phyloP scores from a whole-genome alignment of 2,797 vertebrate genomes.

The Gorsachius magnificus region DNA sequence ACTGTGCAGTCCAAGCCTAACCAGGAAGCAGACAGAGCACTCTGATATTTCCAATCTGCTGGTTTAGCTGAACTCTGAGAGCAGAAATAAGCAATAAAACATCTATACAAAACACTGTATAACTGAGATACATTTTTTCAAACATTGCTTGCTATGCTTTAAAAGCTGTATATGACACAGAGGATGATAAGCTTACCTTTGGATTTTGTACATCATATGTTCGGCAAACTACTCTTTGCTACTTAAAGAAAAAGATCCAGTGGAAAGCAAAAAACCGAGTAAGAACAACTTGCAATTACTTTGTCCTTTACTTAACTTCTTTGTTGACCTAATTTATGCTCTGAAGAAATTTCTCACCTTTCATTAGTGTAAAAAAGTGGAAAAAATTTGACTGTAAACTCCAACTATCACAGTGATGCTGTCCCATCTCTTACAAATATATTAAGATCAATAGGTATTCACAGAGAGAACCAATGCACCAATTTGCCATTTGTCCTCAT shows the following conservation, averaged over 20 bases:
- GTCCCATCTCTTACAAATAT: neutral
- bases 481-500: neutral
- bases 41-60: constrained; percentile 95
- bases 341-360: neutral
- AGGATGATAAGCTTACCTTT: constrained; percentile 79
- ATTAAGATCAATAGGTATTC: neutral
- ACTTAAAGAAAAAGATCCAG: constrained; percentile 78
- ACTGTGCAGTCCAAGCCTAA: constrained; percentile 83
- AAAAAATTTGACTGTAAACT: neutral
- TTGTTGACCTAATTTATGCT: neutral
- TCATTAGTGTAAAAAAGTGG: neutral
- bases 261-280: neutral
- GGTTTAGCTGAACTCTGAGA: constrained; percentile 88
- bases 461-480: neutral
- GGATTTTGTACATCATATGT: constrained; percentile 89
- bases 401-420: neutral
- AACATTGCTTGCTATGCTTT: neutral
- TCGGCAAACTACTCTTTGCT: constrained; percentile 86
- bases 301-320: neutral
- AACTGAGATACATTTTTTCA: neutral
- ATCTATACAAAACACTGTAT: neutral
- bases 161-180: neutral
- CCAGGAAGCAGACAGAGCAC: constrained; percentile 84
- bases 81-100: neutral
- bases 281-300: neutral